phyloP scores from a whole-genome alignment of 1,140 invertebrate genomes.

The Platorchestia sp. region DNA sequence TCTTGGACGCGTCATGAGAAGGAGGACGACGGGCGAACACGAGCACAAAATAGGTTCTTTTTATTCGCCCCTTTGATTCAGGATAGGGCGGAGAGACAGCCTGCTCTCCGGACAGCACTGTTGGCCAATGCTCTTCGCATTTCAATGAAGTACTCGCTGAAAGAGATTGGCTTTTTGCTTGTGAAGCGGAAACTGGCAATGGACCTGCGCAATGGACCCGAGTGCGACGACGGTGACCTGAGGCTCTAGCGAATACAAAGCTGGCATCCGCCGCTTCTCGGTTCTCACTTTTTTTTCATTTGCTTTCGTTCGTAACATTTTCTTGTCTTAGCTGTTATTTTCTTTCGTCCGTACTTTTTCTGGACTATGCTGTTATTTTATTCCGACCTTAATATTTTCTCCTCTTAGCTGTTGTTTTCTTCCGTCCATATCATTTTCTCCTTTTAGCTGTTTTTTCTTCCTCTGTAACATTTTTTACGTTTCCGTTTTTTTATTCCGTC shows the following conservation, averaged over 20 bases:
- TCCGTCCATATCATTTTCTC: too few relatives aligned
- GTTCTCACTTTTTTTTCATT: too few relatives aligned
- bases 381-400: too few relatives aligned
- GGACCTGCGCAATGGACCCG: slow-evolving; percentile 32
- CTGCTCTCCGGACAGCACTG: slow-evolving; percentile 17
- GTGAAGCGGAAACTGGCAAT: slow-evolving; percentile 47
- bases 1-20: slow-evolving; percentile 29
- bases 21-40: background rate
- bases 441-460: too few relatives aligned
- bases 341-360: too few relatives aligned
- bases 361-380: too few relatives aligned
- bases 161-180: slow-evolving; percentile 54
- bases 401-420: too few relatives aligned
- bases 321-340: too few relatives aligned
- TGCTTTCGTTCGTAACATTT: too few relatives aligned
- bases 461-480: too few relatives aligned
- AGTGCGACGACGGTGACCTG: background rate
- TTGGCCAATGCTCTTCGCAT: slow-evolving; percentile 54
- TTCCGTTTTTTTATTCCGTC: too few relatives aligned
- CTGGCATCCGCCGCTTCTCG: background rate
- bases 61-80: slow-evolving; percentile 52
- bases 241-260: slow-evolving; percentile 7
- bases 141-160: slow-evolving; percentile 51
- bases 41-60: slow-evolving; percentile 38
- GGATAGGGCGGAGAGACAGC: slow-evolving; percentile 27